Base-by-base conservation (phyloP, 2,888 invertebrate genomes). In the Lamellibrachia columna region DNA sequence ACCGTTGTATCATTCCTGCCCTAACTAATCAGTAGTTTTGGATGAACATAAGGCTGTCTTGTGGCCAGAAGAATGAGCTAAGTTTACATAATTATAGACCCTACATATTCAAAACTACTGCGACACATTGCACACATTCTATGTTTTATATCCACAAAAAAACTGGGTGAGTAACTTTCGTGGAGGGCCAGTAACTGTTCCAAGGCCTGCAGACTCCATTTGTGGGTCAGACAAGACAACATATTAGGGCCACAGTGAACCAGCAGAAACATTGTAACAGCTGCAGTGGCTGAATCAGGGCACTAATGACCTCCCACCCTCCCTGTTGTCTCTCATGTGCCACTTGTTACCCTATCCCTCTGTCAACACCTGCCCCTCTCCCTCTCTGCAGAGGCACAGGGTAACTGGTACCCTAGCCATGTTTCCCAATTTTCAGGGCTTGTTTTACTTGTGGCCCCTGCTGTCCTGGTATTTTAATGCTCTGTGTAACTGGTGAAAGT, bases 331-430 rank as follows among this genome's bases (percentile, higher is more conserved):
- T 75, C 75, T 40, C 40, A 40, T 40, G 40, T 40, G 40, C 75
- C 75, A 75, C 75, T 22, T 60, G 60, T 75, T 22, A 75, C 75
- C 75, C 75, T 15, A 60, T 60, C 60, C 60, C 15, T 22, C 75
- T 75, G 75, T 75, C 75, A 75, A 75, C 75, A 75, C 75, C 75
- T 75, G 75, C 75, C 75, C 15, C 75, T n/a, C 75, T 75, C 75
- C 22, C 22, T 4, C 40, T 22, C 75, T 75, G 22, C 75, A 75
- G 3, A n/a, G 22, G 22, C 8, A 75, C 75, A 75, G 75, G 3
- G 4, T 75, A 75, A 75, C 75, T 75, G 75, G n/a, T 15, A 22
- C n/a, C 22, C 22, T 75, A 75, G 22, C 75, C 75, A 15, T 75
- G 75, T 75, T 75, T 11, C n/a, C 75, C 22, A 75, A 15, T 75